Percentiles rank a stretch among this genome's conserved stretches.
Evolutionary conservation across 2,113 vertebrate species (phyloP).

Genomic region (Cyphomyrus plagiostoma): DNA sequence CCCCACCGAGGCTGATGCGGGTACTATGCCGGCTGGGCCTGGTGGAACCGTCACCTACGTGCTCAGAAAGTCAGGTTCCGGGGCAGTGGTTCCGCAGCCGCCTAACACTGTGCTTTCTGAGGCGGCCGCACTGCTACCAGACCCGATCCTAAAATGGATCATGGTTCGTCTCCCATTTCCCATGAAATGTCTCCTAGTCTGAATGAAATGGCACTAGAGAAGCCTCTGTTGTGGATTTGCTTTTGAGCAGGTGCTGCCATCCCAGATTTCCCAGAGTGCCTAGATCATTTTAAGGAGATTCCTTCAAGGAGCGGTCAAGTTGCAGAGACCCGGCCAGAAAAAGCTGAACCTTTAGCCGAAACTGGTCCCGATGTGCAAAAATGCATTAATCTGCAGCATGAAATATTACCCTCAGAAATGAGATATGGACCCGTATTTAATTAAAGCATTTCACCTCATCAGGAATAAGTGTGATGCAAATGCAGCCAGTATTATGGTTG

Average conservation of each 20-base stretch:
- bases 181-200: background rate
- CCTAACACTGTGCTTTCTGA: background rate
- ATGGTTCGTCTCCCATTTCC: background rate
- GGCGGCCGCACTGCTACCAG: background rate
- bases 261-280: background rate
- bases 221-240: background rate
- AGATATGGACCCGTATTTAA: background rate
- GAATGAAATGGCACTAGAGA: background rate
- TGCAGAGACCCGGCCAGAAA: background rate
- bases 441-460: background rate
- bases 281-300: background rate
- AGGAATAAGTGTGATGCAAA: background rate
- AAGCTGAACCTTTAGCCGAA: background rate
- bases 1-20: background rate
- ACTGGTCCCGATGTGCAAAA: background rate
- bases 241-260: background rate
- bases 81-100: background rate
- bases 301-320: background rate
- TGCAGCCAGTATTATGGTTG: background rate
- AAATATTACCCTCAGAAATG: background rate
- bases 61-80: background rate
- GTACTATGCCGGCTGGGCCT: background rate
- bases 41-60: background rate
- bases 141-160: background rate
- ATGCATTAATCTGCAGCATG: background rate